A percentile compares a stretch with the other conserved stretches of the same genome.
Conservation (phyloP, 2,797 vertebrate genomes). For the Macrochelys suwanniensis region DNA sequence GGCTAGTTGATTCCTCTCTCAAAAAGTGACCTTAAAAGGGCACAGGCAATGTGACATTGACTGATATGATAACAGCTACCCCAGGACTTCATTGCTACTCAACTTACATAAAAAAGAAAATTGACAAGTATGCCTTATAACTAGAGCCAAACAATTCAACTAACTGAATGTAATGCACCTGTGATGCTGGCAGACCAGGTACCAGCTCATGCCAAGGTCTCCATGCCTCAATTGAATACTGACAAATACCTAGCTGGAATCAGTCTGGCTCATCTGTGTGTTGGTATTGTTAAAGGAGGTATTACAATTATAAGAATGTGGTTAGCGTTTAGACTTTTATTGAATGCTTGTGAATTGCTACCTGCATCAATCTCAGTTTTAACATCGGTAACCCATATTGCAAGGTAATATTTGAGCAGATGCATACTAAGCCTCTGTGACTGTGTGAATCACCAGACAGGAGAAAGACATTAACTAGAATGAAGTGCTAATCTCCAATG, state of each 20-base stretch:
- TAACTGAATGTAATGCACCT: not conserved
- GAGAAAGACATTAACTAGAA: not conserved
- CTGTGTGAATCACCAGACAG: not conserved
- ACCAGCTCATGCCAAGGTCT: not conserved
- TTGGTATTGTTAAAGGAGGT: not conserved
- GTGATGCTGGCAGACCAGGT: not conserved
- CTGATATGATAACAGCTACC: constrained; percentile 14
- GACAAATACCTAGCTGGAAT: not conserved
- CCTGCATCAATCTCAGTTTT: not conserved
- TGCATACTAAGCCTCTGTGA: not conserved
- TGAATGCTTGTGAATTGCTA: not conserved
- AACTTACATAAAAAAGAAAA: not conserved
- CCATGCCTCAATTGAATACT: not conserved
- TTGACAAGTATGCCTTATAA: not conserved
- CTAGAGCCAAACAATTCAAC: not conserved
- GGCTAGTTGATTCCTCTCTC: not conserved
- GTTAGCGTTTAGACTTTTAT: not conserved
- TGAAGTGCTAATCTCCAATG: not conserved
- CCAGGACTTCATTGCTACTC: not conserved
- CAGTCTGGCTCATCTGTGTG: not conserved
- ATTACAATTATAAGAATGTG: not conserved
- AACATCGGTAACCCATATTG: not conserved
- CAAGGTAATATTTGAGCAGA: not conserved
- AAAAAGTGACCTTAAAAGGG: not conserved
- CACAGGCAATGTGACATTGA: not conserved